Evolutionary conservation across 2,113 vertebrate genomes (phyloP).

Genomic region (Tragulus kanchil): DNA sequence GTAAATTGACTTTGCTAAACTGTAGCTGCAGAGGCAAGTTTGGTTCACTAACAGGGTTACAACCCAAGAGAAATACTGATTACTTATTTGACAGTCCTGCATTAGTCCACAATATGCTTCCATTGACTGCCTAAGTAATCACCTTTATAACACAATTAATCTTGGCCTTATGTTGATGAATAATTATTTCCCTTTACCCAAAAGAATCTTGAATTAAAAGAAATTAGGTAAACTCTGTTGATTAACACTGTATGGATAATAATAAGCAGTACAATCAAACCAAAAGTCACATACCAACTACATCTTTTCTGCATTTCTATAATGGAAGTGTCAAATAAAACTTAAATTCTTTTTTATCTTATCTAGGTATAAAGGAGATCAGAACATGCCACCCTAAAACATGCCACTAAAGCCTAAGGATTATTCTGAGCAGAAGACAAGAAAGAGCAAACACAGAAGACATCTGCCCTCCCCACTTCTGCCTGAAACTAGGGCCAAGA

Average conservation of each 20-base stretch:
- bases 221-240: not conserved
- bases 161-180: not conserved
- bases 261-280: slow-evolving; percentile 21
- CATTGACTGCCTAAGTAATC: not conserved
- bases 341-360: slow-evolving; percentile 53
- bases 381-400: not conserved
- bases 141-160: not conserved
- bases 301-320: slow-evolving; percentile 25
- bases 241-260: not conserved
- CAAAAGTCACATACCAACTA: slow-evolving; percentile 29
- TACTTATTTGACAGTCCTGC: not conserved
- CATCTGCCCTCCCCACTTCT: not conserved
- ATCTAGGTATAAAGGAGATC: not conserved
- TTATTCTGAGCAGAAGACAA: slow-evolving; percentile 19
- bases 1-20: not conserved
- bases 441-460: not conserved
- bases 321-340: slow-evolving; percentile 42
- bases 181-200: slow-evolving; percentile 2
- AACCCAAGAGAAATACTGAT: not conserved
- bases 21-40: not conserved
- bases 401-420: not conserved
- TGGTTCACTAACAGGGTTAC: not conserved
- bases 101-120: not conserved
- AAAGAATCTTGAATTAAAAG: slow-evolving; percentile 7
- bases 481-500: not conserved